Evolutionary conservation across 2,888 invertebrate genomes (phyloP).

Genomic region (Agriopis aurantiaria): DNA sequence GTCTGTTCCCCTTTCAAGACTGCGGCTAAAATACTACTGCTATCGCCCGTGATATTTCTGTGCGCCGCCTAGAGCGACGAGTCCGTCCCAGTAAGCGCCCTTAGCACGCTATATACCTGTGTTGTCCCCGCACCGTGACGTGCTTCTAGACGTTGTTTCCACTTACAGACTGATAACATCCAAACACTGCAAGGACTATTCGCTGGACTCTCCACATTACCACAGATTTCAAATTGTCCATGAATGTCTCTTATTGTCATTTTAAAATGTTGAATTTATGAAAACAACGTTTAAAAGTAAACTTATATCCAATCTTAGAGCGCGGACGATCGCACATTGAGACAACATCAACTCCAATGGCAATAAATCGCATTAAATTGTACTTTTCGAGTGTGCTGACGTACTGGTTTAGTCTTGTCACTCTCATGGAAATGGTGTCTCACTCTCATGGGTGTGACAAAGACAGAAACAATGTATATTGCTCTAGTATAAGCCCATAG

Average conservation of each 20-base stretch:
- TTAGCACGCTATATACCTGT: slow-evolving; percentile 75
- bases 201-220: background rate
- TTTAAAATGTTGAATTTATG: background rate
- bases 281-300: slow-evolving; percentile 44
- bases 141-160: slow-evolving; percentile 50
- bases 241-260: too few species aligned
- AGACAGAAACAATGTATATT: background rate
- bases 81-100: slow-evolving; percentile 74
- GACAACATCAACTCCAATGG: slow-evolving; percentile 44
- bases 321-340: slow-evolving; percentile 57
- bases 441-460: background rate
- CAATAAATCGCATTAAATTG: background rate
- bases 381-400: background rate
- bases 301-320: slow-evolving; percentile 36
- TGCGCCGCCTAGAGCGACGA: slow-evolving; percentile 88
- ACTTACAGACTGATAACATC: background rate
- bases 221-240: too few species aligned
- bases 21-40: slow-evolving; percentile 91
- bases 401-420: background rate
- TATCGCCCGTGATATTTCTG: slow-evolving; percentile 92
- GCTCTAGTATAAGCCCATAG: slow-evolving; percentile 13
- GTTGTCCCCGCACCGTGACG: slow-evolving; percentile 56
- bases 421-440: too few species aligned
- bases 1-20: slow-evolving; percentile 91
- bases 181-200: background rate